Base-by-base conservation (phyloP, 2,113 vertebrate species). In the Pygoscelis antarcticus region DNA sequence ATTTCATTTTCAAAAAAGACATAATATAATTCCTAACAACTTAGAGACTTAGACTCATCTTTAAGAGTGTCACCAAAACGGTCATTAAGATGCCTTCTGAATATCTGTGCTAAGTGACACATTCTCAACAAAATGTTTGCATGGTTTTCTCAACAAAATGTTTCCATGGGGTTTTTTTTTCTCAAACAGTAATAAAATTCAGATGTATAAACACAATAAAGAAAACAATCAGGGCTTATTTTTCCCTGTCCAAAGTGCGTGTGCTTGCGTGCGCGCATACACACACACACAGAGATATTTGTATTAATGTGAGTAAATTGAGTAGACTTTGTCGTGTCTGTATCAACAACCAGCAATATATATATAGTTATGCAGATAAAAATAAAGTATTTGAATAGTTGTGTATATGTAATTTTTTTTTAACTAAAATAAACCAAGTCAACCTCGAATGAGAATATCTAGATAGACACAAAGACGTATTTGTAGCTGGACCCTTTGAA, bases 1-100 rank as follows among this genome's bases (percentile, higher is more conserved):
- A 87, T 57, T 68, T 47, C 14, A 29, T 75, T 92, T 94, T 75
- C 72, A 89, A 76, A 88, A 96, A 76, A 18, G 2, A 75, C 47
- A 4, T n/a, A 58, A 69, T 62, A 36, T 29, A 58, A 94, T 60
- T 65, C 58, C 49, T 38, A 72, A 44, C 0, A 6, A 47, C 58
- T 57, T 51, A 61, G 49, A 70, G 32, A 44, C 36, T 76, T 36
- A 27, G 18, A 52, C 25, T 72, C 5, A 42, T 62, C 62, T 77
- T 85, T 72, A 65, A 77, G 27, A 85, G 7, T 22, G 29, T 46
- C 26, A 55, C 32, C 47, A 64, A 82, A 65, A 68, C 1, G 1
- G 34, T 54, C 21, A 74, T 47, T 57, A 87, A 77, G 70, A 46
- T 9, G 32, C n/a, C 65, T 92, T 77, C 66, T 52, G 44, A 89